Evolutionary conservation across 2,888 invertebrate genomes (phyloP).

Genomic region (Anarsia innoxiella): DNA sequence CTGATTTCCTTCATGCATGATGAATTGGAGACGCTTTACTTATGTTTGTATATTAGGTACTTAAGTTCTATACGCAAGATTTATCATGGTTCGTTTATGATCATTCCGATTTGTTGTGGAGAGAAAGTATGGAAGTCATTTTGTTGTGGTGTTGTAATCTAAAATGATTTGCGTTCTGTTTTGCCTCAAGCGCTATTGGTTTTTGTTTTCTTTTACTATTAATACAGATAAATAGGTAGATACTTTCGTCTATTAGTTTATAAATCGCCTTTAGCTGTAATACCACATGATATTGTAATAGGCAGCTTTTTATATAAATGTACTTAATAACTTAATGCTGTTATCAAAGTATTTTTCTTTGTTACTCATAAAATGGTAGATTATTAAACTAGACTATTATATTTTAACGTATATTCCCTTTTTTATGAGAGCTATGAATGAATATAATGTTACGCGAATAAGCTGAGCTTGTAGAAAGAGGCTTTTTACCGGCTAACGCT

Average conservation of each 20-base stretch:
- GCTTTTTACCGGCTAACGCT: constrained; percentile 41
- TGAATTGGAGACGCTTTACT: no score
- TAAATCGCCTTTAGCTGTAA: no score
- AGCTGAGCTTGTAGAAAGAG: constrained; percentile 24
- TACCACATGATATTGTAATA: no score
- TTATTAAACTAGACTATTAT: neutral
- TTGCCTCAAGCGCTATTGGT: constrained; percentile 16
- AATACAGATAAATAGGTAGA: no score
- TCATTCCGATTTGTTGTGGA: constrained; percentile 32
- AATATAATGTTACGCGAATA: constrained; percentile 42
- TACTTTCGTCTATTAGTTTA: no score
- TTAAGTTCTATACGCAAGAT: constrained; percentile 16
- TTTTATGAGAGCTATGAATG: constrained; percentile 31
- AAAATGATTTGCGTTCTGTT: constrained; percentile 28
- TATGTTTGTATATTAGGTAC: no score
- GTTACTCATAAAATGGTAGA: neutral
- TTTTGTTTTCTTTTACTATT: constrained; percentile 17
- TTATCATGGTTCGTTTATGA: constrained; percentile 15
- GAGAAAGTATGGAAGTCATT: constrained; percentile 43
- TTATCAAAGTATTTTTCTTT: no score
- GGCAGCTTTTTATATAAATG: no score
- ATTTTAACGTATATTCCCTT: neutral
- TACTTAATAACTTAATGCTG: no score
- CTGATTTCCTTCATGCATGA: no score
- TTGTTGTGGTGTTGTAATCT: constrained; percentile 33